Evolutionary conservation across 2,797 vertebrate genomes (phyloP).

Genomic region (Manis javanica): DNA sequence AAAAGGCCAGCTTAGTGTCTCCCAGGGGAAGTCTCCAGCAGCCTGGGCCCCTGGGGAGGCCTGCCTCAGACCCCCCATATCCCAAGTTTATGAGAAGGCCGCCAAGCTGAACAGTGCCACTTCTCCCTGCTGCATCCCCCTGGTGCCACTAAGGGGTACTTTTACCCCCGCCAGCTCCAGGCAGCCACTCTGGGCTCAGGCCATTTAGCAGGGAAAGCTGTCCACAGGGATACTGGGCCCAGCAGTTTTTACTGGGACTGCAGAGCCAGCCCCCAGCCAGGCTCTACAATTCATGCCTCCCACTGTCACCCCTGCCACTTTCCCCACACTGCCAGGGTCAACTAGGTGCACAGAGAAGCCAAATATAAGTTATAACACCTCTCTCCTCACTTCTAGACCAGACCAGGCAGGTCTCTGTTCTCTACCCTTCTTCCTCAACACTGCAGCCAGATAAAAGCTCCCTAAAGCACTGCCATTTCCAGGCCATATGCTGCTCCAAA

Average conservation of each 20-base stretch:
- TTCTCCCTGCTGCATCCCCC: background rate
- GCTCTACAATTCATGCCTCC: background rate
- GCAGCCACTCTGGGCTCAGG: constrained; percentile 56
- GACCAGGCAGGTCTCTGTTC: background rate
- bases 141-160: constrained; percentile 66
- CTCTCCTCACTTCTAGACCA: background rate
- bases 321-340: background rate
- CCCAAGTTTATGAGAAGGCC: constrained; percentile 77
- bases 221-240: constrained; percentile 46
- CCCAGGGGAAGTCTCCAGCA: constrained; percentile 74
- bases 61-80: constrained; percentile 50
- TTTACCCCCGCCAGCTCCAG: constrained; percentile 72
- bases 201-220: constrained; percentile 59
- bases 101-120: constrained; percentile 13
- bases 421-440: background rate
- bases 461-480: background rate
- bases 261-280: background rate
- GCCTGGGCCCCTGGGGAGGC: constrained; percentile 65
- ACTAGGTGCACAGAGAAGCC: background rate
- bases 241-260: background rate
- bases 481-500: background rate
- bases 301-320: background rate
- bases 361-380: no score
- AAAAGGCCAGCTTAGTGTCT: constrained; percentile 75
- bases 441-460: background rate